Conservation (phyloP, 2,797 vertebrate species). For the Pyrocephalus nanus region DNA sequence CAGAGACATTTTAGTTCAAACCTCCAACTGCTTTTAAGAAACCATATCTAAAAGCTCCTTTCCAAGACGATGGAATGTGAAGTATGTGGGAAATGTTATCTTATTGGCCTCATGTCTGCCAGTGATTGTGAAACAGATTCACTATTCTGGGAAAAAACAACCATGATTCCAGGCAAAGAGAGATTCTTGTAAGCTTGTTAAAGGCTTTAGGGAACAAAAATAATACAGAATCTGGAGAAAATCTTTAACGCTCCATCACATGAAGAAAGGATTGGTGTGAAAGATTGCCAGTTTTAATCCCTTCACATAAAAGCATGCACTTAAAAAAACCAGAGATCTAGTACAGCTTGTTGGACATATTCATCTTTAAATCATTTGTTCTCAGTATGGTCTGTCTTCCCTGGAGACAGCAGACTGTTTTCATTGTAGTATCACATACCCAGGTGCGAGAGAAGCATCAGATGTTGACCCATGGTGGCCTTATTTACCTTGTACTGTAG, state of each 20-base stretch:
- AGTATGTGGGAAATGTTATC: constrained; percentile 65
- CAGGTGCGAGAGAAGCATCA: background rate
- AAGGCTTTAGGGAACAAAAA: constrained; percentile 21
- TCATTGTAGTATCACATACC: background rate
- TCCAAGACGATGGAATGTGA: constrained; percentile 42
- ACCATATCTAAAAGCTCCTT: constrained; percentile 33
- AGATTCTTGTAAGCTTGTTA: constrained; percentile 18
- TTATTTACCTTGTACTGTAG: background rate
- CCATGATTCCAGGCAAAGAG: constrained; percentile 15
- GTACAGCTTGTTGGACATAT: background rate
- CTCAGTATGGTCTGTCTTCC: background rate
- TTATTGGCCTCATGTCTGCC: constrained; percentile 47
- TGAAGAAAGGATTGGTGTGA: background rate
- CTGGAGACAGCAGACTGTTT: background rate
- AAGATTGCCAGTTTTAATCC: background rate
- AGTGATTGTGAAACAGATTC: constrained; percentile 58
- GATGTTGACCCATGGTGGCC: background rate
- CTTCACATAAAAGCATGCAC: background rate
- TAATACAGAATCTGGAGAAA: background rate
- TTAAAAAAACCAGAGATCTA: background rate
- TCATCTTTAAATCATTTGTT: background rate
- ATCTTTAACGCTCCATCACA: background rate
- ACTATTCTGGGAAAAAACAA: constrained; percentile 51
- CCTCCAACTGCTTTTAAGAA: constrained; percentile 34
- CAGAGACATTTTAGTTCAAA: constrained; percentile 27